Base-by-base conservation (phyloP, 2,113 vertebrate genomes). In the Myocastor coypus region DNA sequence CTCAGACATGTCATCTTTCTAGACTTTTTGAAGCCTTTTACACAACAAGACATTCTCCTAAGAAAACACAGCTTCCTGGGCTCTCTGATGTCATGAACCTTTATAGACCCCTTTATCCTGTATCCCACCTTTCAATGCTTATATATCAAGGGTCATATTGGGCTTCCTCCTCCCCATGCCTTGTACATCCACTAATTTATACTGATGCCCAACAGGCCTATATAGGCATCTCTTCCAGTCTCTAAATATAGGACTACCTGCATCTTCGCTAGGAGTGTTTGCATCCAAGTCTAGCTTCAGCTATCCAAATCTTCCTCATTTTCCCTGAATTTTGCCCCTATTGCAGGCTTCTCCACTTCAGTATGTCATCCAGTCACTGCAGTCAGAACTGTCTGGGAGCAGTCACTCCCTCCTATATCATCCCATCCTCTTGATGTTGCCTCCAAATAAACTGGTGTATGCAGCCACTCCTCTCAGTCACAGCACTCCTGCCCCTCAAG, bases 201-300 rank as follows among this genome's bases (percentile, higher is more conserved):
- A 66, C 7, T 14, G 26, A 83, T 12, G 90, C 11, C 80, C 64
- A 66, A 20, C 24, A 14, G 3, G 12, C 16, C 32, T 26, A 7
- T 0, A 1, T 0, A 1, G 59, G 32, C 32, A 2, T 3, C 28
- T 34, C 66, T 3, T 46, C 22, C 4, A 9, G 3, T 30, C 10
- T 28, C 20, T 40, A 64, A 11, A 7, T 46, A 10, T 22, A 57
- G 59, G 32, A 3, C 20, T 1, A 42, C 22, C 63, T 24, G 11
- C 7, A 4, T 6, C 1, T 69, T 68, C 17, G 3, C 40, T 20
- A 6, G 42, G 50, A 30, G 26, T 8, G 13, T 71, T 26, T 26
- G 26, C 26, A 1, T 24, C 30, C 0, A 14, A 8, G 32, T 82
- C 46, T 73, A n/a, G 9, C 16, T 78, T 42, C 50, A 69, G 5